Conservation (phyloP, 1,140 invertebrate species). For the Ostrea denselamellosa region DNA sequence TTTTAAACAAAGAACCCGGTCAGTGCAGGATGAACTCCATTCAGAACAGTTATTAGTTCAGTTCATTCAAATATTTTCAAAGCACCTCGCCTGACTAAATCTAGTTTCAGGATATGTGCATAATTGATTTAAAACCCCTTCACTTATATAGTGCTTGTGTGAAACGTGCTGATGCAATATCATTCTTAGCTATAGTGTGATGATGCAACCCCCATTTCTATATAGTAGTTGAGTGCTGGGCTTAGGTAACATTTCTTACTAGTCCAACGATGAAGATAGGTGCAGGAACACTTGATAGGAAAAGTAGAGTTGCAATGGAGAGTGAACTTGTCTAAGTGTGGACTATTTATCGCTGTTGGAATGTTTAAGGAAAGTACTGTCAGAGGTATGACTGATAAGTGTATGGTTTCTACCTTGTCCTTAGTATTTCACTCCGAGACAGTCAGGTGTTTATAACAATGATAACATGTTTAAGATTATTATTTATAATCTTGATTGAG, state of each 20-base stretch:
- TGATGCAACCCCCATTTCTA: neutral
- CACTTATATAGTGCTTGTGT: too few relatives aligned
- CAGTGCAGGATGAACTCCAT: neutral
- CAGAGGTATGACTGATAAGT: constrained; percentile 21
- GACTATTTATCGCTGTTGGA: constrained; percentile 14
- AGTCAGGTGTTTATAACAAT: neutral
- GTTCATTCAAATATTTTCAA: neutral
- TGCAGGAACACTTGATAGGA: neutral
- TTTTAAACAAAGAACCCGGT: too few relatives aligned
- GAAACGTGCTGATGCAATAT: constrained; percentile 46
- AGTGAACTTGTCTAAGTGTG: neutral
- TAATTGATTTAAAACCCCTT: neutral
- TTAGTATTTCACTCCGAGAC: neutral
- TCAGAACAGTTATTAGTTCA: neutral
- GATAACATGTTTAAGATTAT: too few relatives aligned
- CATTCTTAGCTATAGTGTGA: neutral
- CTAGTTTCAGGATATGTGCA: neutral
- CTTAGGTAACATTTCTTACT: neutral
- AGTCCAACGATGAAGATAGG: neutral
- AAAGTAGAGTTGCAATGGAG: neutral
- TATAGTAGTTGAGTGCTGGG: neutral
- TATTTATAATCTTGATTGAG: too few relatives aligned
- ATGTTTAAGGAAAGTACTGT: neutral
- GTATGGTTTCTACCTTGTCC: neutral
- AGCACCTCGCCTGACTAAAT: neutral